Conservation (phyloP, 1,140 invertebrate genomes). For the Lepidostoma basale region DNA sequence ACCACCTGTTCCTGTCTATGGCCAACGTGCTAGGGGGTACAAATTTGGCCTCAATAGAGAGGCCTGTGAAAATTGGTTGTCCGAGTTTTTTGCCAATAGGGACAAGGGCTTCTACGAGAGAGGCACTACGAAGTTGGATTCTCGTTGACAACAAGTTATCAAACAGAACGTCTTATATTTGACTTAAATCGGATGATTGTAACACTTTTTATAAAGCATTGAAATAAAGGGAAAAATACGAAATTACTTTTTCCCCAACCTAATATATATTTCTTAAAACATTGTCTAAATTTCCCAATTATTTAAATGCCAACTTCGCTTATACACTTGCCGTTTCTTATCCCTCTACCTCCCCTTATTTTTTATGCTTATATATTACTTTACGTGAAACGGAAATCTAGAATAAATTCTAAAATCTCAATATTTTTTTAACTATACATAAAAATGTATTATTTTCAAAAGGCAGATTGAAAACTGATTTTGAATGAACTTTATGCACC, state of each 20-base stretch:
- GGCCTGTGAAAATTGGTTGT: neutral
- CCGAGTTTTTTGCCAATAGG: neutral
- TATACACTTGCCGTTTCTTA: too few species aligned
- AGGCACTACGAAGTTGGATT: neutral
- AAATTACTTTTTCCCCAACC: constrained; percentile 11
- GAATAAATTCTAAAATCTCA: too few species aligned
- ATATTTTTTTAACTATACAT: too few species aligned
- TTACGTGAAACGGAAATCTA: too few species aligned
- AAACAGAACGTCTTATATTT: constrained; percentile 7
- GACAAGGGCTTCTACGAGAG: constrained; percentile 10
- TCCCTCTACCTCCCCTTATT: too few species aligned
- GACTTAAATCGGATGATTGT: neutral
- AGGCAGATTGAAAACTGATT: too few species aligned
- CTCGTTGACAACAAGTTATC: constrained; percentile 5
- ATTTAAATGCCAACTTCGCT: too few species aligned
- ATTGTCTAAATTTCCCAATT: too few species aligned
- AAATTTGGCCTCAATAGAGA: constrained; percentile 6
- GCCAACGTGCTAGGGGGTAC: constrained; percentile 1
- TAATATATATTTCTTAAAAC: too few species aligned
- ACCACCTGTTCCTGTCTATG: constrained; percentile 10
- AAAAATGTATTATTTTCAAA: too few species aligned
- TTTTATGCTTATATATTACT: too few species aligned
- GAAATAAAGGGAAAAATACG: constrained; percentile 3
- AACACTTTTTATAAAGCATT: constrained; percentile 4
- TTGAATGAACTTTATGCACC: too few species aligned